phyloP scores from a whole-genome alignment of 2,888 invertebrate genomes.

The Alloscopus bannaensis region DNA sequence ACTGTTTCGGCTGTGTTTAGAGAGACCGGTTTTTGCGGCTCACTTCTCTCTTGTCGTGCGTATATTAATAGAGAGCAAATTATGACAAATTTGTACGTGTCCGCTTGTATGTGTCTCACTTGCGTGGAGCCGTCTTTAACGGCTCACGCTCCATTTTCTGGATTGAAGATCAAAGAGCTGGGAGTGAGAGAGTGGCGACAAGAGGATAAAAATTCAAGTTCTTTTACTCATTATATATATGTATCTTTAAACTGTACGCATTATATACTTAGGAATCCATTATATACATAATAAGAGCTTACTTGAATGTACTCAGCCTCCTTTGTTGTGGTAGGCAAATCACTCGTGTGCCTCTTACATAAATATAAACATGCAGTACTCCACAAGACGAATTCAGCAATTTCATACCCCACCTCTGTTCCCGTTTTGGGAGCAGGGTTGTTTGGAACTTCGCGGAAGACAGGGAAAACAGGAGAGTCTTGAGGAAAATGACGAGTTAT shows the following conservation, averaged over 20 bases:
- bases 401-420: too few relatives aligned
- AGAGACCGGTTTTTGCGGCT: constrained; percentile 5
- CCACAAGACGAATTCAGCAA: too few relatives aligned
- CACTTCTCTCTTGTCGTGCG: constrained; percentile 14
- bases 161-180: constrained; percentile 6
- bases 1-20: too few relatives aligned
- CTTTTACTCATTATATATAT: too few relatives aligned
- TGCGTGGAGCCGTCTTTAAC: background rate
- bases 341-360: too few relatives aligned
- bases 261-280: too few relatives aligned
- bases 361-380: too few relatives aligned
- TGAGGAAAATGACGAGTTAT: constrained; percentile 72
- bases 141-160: constrained; percentile 9
- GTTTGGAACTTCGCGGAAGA: too few relatives aligned
- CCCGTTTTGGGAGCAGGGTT: background rate
- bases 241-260: too few relatives aligned
- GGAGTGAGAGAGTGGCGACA: constrained; percentile 10
- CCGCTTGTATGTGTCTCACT: background rate
- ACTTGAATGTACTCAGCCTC: too few relatives aligned
- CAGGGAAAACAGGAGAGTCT: background rate
- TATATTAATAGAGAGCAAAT: constrained; percentile 53
- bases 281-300: too few relatives aligned
- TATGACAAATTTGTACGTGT: constrained; percentile 53
- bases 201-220: constrained; percentile 16
- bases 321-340: too few relatives aligned